Percentiles rank a stretch among this genome's conserved stretches.
Conservation (phyloP, 2,113 vertebrate genomes). For the Chloropsis hardwickii region DNA sequence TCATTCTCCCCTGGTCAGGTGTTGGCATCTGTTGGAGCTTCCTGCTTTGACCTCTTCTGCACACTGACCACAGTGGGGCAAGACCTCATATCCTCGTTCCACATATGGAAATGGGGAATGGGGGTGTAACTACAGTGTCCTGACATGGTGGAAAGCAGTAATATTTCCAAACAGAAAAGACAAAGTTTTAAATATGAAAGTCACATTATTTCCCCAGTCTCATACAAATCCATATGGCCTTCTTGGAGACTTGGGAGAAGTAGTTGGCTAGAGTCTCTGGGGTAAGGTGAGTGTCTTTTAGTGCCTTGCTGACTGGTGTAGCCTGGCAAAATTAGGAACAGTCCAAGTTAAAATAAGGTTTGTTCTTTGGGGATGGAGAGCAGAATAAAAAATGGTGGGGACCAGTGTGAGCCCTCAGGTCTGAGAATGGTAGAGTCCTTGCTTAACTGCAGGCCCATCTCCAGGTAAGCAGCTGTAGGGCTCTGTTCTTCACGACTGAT, state of each 20-base stretch:
- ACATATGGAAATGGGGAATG: rapidly evolving
- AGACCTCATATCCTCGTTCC: not conserved
- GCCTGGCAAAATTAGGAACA: not conserved
- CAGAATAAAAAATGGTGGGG: not conserved
- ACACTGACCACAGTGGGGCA: not conserved
- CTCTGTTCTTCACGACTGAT: not conserved
- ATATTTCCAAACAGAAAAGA: not conserved
- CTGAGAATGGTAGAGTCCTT: not conserved
- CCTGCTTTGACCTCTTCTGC: not conserved
- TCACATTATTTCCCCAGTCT: not conserved
- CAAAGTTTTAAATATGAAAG: not conserved
- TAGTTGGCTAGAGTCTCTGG: not conserved
- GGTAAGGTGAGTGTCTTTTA: not conserved
- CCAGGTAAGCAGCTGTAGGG: not conserved
- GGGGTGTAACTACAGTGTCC: not conserved
- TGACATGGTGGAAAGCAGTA: not conserved
- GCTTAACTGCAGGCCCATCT: not conserved
- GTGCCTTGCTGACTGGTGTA: not conserved
- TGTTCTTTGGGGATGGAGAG: not conserved
- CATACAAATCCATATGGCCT: rapidly evolving
- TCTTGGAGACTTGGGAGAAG: not conserved
- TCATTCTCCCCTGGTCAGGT: not conserved
- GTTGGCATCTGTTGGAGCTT: not conserved
- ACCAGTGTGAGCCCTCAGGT: not conserved
- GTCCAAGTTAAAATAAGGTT: not conserved